phyloP scores from a whole-genome alignment of 2,797 vertebrate genomes.

The Ispidina picta region DNA sequence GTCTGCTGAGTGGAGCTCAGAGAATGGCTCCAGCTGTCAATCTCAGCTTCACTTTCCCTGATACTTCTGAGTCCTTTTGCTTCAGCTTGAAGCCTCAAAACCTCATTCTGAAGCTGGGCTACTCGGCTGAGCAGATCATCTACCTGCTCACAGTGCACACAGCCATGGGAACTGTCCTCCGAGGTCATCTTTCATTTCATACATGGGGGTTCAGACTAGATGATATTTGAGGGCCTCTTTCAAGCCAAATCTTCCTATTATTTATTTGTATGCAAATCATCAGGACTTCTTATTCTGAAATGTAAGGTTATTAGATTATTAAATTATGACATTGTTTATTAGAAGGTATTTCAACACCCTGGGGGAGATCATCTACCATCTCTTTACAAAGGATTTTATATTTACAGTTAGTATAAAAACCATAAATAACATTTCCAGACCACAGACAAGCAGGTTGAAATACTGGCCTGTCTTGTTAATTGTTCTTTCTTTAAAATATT shows the following conservation, averaged over 20 bases:
- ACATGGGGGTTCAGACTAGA: not conserved
- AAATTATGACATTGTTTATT: not conserved
- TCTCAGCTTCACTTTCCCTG: too few species aligned
- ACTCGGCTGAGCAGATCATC: too few species aligned
- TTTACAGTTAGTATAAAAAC: not conserved
- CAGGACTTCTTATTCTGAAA: not conserved
- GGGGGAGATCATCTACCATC: not conserved
- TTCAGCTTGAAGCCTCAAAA: too few species aligned
- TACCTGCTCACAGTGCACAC: too few species aligned
- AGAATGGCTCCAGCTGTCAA: too few species aligned
- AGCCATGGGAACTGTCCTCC: too few species aligned
- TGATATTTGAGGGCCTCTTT: not conserved
- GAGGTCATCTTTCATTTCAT: not conserved
- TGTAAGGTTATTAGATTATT: not conserved
- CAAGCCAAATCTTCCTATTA: not conserved
- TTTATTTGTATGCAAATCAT: not conserved
- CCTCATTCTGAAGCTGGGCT: too few species aligned
- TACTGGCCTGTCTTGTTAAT: not conserved
- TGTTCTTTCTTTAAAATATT: not conserved
- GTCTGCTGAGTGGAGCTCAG: too few species aligned
- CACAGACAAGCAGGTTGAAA: not conserved
- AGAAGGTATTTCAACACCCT: not conserved
- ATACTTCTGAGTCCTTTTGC: too few species aligned
- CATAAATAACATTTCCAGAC: not conserved
- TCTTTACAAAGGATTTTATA: not conserved